Base-by-base conservation (phyloP, 2,113 vertebrate species). In the Lycaon pictus region DNA sequence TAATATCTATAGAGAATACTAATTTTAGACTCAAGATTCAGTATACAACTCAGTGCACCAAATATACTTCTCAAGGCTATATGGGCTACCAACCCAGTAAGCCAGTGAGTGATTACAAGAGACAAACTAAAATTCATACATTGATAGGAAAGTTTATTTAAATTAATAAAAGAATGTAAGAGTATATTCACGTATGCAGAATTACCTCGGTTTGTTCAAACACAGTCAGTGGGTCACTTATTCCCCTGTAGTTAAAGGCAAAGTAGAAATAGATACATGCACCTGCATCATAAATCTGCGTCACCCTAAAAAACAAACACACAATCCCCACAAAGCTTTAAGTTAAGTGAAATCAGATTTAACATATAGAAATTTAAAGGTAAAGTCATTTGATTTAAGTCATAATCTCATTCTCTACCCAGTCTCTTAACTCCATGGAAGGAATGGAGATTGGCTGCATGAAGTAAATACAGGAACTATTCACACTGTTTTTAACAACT, bases 231-330 rank as follows among this genome's bases (percentile, higher is more conserved):
- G 99, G 99, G 96, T 99, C 99, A 87, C 99, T 98, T 98, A 99
- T 99, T 98, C 99, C 99, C 98, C 99, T 99, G 99, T 99, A 99
- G 99, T 99, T 99, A 99, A 99, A 99, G 99, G 99, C 99, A 99
- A 99, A 99, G 99, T 99, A 99, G 99, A 99, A 99, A 99, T 99
- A 99, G 98, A 99, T 99, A 92, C 99, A 99, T 96, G 99, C 99
- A 83, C 99, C 99, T 12, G 99, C 99, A 90, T 99, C 99, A 0
- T 99, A 99, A 3, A 99, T 99, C 98, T 99, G 99, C 4, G 99
- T 99, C 94, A 99, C 99, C 98, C 99, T 99, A 98, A 96, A 98
- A 98, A 93, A 98, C 35, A 96, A 97, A 97, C 29, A 94, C 95
- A 98, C 43, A 98, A 96, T 48, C 23, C 79, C 82, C 71, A 91